Percentiles rank a stretch among this genome's conserved stretches.
phyloP scores from a whole-genome alignment of 1,140 invertebrate genomes.

The Gryllus bimaculatus region DNA sequence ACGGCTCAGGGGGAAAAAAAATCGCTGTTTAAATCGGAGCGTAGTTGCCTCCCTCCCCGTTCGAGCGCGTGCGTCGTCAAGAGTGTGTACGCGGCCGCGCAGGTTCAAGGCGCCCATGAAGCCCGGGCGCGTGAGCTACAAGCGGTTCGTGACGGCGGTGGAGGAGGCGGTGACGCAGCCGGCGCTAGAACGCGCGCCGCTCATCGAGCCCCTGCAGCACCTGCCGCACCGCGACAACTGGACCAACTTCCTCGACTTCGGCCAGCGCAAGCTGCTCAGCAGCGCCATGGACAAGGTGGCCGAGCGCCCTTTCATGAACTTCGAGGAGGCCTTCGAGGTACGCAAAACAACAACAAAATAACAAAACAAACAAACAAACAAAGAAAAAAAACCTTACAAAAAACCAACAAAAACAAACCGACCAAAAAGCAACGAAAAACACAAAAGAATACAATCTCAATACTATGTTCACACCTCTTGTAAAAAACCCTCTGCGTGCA shows the following conservation, averaged over 20 bases:
- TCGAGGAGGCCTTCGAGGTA: conserved; percentile 45
- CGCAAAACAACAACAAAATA: too few relatives aligned
- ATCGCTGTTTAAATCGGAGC: too few relatives aligned
- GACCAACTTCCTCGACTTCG: conserved; percentile 56
- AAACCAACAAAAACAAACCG: too few relatives aligned
- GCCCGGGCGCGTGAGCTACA: conserved; percentile 48
- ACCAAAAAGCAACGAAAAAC: too few relatives aligned
- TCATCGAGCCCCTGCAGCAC: conserved; percentile 51
- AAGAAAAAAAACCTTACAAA: too few relatives aligned
- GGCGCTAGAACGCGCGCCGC: conserved; percentile 50
- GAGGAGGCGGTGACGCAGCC: conserved; percentile 54
- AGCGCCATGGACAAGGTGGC: conserved; percentile 51
- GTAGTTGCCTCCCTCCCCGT: too few relatives aligned
- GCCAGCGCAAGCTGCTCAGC: conserved; percentile 48
- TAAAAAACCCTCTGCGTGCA: too few relatives aligned
- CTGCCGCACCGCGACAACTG: conserved; percentile 46
- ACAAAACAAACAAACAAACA: too few relatives aligned
- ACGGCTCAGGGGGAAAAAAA: too few relatives aligned
- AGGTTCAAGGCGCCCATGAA: conserved; percentile 49
- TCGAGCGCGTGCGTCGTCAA: too few relatives aligned
- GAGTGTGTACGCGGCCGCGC: not conserved
- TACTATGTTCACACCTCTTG: too few relatives aligned
- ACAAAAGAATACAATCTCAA: too few relatives aligned
- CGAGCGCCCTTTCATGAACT: conserved; percentile 48
- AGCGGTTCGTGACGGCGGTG: conserved; percentile 48